Conservation (phyloP, 2,797 vertebrate genomes). For the Iguana delicatissima region DNA sequence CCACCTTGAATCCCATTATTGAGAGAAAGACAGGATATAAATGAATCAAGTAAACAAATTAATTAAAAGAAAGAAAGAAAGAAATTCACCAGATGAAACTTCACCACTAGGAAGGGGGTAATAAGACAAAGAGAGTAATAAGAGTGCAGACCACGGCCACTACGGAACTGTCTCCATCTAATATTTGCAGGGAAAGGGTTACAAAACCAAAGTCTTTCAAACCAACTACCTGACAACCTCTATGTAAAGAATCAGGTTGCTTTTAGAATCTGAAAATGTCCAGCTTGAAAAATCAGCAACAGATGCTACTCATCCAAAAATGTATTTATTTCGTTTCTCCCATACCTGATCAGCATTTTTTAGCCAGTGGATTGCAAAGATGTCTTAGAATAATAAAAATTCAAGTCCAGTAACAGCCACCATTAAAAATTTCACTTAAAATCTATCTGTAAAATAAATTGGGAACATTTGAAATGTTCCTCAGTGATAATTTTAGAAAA, state of each 20-base stretch:
- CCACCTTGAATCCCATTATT: too few species aligned
- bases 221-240: not conserved
- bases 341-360: not conserved
- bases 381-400: not conserved
- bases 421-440: not conserved
- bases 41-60: too few species aligned
- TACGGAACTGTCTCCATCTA: not conserved
- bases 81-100: not conserved
- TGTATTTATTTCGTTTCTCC: too few species aligned
- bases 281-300: too few species aligned
- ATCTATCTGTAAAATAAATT: not conserved
- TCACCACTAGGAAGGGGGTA: not conserved
- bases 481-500: not conserved
- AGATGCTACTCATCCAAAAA: not conserved
- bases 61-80: too few species aligned
- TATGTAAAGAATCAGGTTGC: too few species aligned
- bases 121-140: not conserved
- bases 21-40: too few species aligned
- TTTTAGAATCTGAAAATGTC: not conserved
- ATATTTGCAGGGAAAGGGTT: not conserved
- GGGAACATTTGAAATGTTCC: not conserved
- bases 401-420: not conserved
- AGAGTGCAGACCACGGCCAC: not conserved
- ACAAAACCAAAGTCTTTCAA: not conserved
- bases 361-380: not conserved